Evolutionary conservation across 2,888 invertebrate species (phyloP), one percentile per base, ranked within the genome.

Genomic region (Erannis defoliaria): DNA sequence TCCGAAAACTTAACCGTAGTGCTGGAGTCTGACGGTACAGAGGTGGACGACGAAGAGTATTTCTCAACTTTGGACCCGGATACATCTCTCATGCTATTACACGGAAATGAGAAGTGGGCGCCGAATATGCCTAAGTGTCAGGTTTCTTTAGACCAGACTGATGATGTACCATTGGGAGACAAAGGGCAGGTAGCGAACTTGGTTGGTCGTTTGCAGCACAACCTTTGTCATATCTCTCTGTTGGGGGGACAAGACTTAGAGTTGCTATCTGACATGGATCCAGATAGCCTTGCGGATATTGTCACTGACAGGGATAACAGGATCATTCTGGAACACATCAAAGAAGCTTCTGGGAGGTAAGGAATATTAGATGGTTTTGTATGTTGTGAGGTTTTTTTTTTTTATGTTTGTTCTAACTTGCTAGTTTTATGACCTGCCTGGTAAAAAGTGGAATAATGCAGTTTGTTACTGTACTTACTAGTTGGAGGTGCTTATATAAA

Each of bases 21-120:
- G 37, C 91, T 98, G 72, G 98, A 98, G 84, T 96, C 95, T 49
- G 98, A 98, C 90, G 98, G 98, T 31, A 98, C 98, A 0, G 98
- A 98, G 93, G 97, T 98, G 50, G 98, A 98, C 76, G 98, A 98
- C 80, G 98, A 98, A 84, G 98, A 98, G 83, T 98, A 98, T 88
- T 98, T 98, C 86, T 96, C 96, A 48, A 98, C 98, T 2, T 92
- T 98, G 67, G 98, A 98, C 75, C 96, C 96, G 68, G 97, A 98
- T 78, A 97, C 98, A 16, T 96, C 95, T 77, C 93, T 97, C 66
- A 97, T 98, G 96, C 95, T 97, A 50, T 94, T 98, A 53, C 95
- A 95, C 68, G 95, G 95, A 6, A 94, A 95, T 71, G 96, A 97
- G 83, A 96, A 96, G 80, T 97, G 97, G 97, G 89, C 94, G 61